A percentile compares a stretch with the other conserved stretches of the same genome.
Conservation (phyloP, 2,113 vertebrate species). For the Rostratula benghalensis region DNA sequence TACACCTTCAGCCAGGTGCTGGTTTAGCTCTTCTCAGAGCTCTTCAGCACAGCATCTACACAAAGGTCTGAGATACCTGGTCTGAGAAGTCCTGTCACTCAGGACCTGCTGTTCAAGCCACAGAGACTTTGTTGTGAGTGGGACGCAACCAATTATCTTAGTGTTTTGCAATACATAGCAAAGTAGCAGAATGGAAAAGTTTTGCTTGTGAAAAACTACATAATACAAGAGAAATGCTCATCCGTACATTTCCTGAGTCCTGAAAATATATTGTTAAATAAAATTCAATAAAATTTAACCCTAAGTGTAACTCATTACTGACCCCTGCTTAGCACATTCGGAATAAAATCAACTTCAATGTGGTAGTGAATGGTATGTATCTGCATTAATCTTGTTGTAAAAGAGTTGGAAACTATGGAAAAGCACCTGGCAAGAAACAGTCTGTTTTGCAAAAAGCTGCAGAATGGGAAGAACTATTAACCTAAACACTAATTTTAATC, state of each 20-base stretch:
- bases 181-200: background rate
- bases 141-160: background rate
- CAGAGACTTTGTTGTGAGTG: background rate
- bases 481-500: background rate
- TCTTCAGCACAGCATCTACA: background rate
- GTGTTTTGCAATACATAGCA: background rate
- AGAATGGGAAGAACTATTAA: background rate
- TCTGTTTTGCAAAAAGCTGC: background rate
- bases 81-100: background rate
- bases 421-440: background rate
- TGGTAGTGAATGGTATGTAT: background rate
- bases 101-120: background rate
- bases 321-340: background rate
- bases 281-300: background rate
- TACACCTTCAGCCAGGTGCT: background rate
- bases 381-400: background rate
- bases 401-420: background rate
- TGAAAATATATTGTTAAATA: background rate
- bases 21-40: background rate
- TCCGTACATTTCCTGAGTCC: background rate
- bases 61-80: background rate
- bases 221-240: background rate
- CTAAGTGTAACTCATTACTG: background rate
- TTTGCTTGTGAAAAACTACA: background rate
- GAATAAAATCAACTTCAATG: background rate